Conservation (phyloP, 2,888 invertebrate species). For the Ischnus inquisitorius region DNA sequence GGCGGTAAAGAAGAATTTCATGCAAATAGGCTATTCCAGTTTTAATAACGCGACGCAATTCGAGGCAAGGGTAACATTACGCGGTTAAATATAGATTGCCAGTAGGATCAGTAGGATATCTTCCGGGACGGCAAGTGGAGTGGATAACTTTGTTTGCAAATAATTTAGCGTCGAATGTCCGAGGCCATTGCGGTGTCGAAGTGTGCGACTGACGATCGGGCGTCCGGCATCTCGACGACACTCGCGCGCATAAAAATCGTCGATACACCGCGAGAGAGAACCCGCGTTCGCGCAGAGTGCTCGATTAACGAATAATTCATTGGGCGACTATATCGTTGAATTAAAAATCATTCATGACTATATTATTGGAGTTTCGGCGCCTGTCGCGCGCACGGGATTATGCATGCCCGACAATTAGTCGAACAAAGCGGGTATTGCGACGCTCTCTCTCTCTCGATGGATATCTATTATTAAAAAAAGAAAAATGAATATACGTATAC, state of each 20-base stretch:
- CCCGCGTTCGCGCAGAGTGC: not conserved
- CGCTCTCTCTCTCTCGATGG: constrained; percentile 19
- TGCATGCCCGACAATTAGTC: constrained; percentile 29
- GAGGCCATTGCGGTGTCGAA: not conserved
- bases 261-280: constrained; percentile 1
- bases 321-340: constrained; percentile 29
- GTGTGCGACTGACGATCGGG: constrained; percentile 15
- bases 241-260: constrained; percentile 11
- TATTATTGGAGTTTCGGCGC: constrained; percentile 19
- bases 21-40: no score
- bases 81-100: no score
- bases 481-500: not conserved
- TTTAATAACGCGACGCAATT: no score
- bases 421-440: constrained; percentile 13
- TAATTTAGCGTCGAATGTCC: constrained; percentile 14
- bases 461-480: constrained; percentile 33
- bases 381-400: constrained; percentile 2
- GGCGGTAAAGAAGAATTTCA: no score
- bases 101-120: not conserved
- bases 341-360: constrained; percentile 34
- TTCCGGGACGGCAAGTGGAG: constrained; percentile 9
- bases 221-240: constrained; percentile 1
- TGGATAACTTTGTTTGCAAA: not conserved
- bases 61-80: no score
- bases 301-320: constrained; percentile 35